phyloP scores from a whole-genome alignment of 2,888 invertebrate species.

The Eumerus sabulonum region DNA sequence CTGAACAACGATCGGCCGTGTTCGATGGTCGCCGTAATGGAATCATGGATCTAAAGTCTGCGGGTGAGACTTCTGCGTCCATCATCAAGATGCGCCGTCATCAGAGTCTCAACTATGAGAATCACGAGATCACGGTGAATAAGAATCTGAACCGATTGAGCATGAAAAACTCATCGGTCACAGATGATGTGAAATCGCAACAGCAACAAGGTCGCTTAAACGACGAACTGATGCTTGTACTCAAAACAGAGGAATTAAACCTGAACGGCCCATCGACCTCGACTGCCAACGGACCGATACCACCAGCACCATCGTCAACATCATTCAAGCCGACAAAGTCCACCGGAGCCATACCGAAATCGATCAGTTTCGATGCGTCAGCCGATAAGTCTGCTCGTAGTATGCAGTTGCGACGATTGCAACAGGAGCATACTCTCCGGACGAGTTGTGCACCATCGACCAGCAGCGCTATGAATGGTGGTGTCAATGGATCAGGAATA shows the following conservation, averaged over 20 bases:
- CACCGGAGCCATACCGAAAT: slow-evolving; percentile 93
- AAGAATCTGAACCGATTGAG: slow-evolving; percentile 71
- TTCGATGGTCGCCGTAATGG: slow-evolving; percentile 79
- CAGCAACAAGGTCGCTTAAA: slow-evolving; percentile 61
- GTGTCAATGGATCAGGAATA: slow-evolving; percentile 81
- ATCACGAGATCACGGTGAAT: slow-evolving; percentile 77
- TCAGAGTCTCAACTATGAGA: slow-evolving; percentile 78
- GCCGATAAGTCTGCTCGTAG: slow-evolving; percentile 86
- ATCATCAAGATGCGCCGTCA: slow-evolving; percentile 72
- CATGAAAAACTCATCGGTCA: slow-evolving; percentile 65
- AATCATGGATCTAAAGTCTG: slow-evolving; percentile 73
- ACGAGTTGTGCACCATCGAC: slow-evolving; percentile 20
- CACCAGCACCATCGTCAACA: slow-evolving; percentile 22
- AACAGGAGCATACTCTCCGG: slow-evolving; percentile 71
- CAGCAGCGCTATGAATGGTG: slow-evolving; percentile 36
- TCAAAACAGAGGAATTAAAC: slow-evolving; percentile 74
- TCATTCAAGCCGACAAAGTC: slow-evolving; percentile 80
- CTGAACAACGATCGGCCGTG: slow-evolving; percentile 75
- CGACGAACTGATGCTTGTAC: slow-evolving; percentile 73
- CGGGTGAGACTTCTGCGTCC: slow-evolving; percentile 54
- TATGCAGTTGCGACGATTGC: slow-evolving; percentile 79
- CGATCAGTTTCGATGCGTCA: slow-evolving; percentile 94
- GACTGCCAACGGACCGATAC: slow-evolving; percentile 20
- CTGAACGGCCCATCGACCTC: slow-evolving; percentile 69
- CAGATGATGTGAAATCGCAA: slow-evolving; percentile 69